Base-by-base conservation (phyloP, 2,113 vertebrate genomes). In the Melanerpes aurifrons region DNA sequence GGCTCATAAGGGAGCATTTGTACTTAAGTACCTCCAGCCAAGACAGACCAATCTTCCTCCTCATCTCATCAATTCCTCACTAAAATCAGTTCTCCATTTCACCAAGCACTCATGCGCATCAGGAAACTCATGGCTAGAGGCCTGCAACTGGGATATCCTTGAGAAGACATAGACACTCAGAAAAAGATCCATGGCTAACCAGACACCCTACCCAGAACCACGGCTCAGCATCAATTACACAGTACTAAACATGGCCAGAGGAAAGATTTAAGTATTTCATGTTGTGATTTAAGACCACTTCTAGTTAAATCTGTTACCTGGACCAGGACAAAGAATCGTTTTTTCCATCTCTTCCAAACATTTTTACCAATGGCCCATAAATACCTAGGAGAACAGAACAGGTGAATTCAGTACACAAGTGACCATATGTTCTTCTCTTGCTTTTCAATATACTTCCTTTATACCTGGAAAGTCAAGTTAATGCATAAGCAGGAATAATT, bases 321-420 rank as follows among this genome's bases (percentile, higher is more conserved):
- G 48, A 99, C 99, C 78, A 99, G 97, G 79, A 99, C 99, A 97
- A 99, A 99, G 97, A 99, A 99, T 53, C 99, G 98, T 93, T 99
- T 99, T 98, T 99, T 99, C 99, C 99, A 99, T 95, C 99, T 98
- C 97, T 99, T 99, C 99, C 99, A 99, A 87, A 99, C 99, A 43
- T 99, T 99, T 97, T 99, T 99, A 93, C 99, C 99, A 63, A 99
- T 98, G 89, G 98, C 98, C 99, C 99, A 99, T 67, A 99, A 98
- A 97, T 99, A 99, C 92, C 99, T 99, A 97, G 54, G 59, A 91
- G 59, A 92, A 87, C 97, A 92, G 70, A 91, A 93, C 3, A 93
- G 40, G 16, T 37, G 25, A 71, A 81, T 92, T 92, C 57, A 97
- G 72, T 50, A 79, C 47, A 26, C 12, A 50, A 83, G 8, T 28